Base-by-base conservation (phyloP, 1,140 invertebrate species). In the Atta texana region DNA sequence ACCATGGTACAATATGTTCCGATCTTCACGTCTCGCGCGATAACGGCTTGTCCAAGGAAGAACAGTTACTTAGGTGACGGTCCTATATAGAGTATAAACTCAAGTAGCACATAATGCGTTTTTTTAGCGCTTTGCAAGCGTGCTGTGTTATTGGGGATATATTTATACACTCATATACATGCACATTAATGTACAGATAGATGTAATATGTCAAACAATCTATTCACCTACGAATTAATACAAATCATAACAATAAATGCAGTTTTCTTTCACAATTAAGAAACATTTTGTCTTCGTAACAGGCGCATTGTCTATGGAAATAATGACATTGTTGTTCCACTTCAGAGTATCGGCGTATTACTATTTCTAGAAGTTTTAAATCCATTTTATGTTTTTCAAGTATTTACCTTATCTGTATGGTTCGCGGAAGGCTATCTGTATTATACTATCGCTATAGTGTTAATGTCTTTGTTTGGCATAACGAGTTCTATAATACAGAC, bases 311-410 rank as follows among this genome's bases (percentile, higher is more conserved):
- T 98, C 18, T 98, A 98, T 92, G 98, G 98, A 8, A 95, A 95
- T 39, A 98, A 98, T 92, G 96, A 97, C 91, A 98, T 98, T 88
- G 96, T 96, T 64, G 97, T 98, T 3, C 97, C 97, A 4, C 96
- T 98, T 2, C 96, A 97, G 89, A 96, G 97, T 71, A 96, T 98
- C 34, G 92, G 97, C 71, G 96, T 96, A 4, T 94, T 98, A 8
- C 94, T 98, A 0, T 93, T 98, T 16, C 93, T 98, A 16, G 98
- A 98, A 95, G 96, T 98, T 31, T 96, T 99, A 66, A 99, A 99
- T 93, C 99, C 99, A 0, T 99, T 99, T 95, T 99, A 99, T 94
- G 97, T 99, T 68, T 99, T 99, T 94, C 98, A 99, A 97, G 94
- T 98, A 63, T 98, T 98, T 94, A 98, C 98, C 10, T 96, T 98